A percentile compares a stretch with the other conserved stretches of the same genome.
Conservation (phyloP, 2,113 vertebrate species). For the Pseudopipra pipra region DNA sequence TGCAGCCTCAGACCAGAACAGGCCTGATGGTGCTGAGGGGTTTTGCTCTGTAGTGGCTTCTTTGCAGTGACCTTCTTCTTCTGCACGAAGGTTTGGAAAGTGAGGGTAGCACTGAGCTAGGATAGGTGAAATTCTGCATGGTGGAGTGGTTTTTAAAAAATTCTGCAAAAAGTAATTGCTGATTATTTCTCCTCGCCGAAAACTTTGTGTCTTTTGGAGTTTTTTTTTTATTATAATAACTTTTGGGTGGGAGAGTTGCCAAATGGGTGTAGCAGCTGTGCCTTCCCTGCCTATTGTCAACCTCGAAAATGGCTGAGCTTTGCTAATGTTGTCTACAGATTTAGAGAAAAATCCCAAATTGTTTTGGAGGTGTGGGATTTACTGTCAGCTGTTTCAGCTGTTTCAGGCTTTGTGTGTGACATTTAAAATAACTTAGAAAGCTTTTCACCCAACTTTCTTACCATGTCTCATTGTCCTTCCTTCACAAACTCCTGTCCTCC, state of each 20-base stretch:
- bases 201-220: not conserved
- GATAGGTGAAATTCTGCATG: not conserved
- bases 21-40: not conserved
- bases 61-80: not conserved
- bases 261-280: not conserved
- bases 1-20: fast-evolving
- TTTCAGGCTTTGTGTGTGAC: not conserved
- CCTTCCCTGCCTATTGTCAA: not conserved
- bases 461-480: not conserved
- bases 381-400: not conserved
- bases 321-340: not conserved
- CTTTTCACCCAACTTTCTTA: not conserved
- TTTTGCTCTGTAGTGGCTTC: not conserved
- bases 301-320: not conserved
- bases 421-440: not conserved
- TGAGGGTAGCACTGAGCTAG: not conserved
- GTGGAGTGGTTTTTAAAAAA: not conserved
- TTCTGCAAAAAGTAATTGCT: not conserved
- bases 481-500: not conserved
- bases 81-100: not conserved
- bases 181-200: not conserved
- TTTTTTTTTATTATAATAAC: not conserved
- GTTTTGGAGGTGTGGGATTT: not conserved
- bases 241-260: not conserved
- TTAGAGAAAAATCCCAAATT: not conserved